Conservation (phyloP, 2,797 vertebrate genomes). For the Phoxinus dragarum region DNA sequence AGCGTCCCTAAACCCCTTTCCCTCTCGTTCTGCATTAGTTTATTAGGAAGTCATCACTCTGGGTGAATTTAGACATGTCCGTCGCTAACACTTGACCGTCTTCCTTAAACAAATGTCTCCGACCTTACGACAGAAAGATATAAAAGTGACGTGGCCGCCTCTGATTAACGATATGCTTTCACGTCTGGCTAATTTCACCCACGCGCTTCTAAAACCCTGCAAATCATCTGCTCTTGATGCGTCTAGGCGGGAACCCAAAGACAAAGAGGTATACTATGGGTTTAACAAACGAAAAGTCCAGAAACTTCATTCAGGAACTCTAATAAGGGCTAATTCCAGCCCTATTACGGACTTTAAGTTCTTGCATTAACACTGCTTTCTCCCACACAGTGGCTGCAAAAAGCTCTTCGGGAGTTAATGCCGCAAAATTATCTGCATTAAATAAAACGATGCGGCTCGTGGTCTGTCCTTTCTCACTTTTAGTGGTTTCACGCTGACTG, state of each 20-base stretch:
- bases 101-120: conserved; percentile 60
- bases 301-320: conserved; percentile 27
- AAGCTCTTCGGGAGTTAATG: conserved; percentile 55
- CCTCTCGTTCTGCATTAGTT: conserved; percentile 21
- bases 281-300: conserved; percentile 41
- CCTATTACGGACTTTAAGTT: conserved; percentile 53
- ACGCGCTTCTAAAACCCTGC: conserved; percentile 41
- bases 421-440: conserved; percentile 46
- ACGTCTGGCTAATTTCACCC: conserved; percentile 65
- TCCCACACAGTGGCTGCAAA: conserved; percentile 33
- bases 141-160: conserved; percentile 53
- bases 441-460: conserved; percentile 50
- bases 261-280: conserved; percentile 29
- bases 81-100: conserved; percentile 50
- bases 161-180: conserved; percentile 62
- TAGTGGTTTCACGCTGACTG: conserved; percentile 46
- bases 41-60: conserved; percentile 60
- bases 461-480: conserved; percentile 49
- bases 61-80: conserved; percentile 53
- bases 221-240: conserved; percentile 31
- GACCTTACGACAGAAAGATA: conserved; percentile 58
- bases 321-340: conserved; percentile 45
- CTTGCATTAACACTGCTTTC: conserved; percentile 46
- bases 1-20: conserved; percentile 7
- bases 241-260: conserved; percentile 22